phyloP scores from a whole-genome alignment of 53 echinoderm and acorn worm genomes.

The Zoroaster sp. region DNA sequence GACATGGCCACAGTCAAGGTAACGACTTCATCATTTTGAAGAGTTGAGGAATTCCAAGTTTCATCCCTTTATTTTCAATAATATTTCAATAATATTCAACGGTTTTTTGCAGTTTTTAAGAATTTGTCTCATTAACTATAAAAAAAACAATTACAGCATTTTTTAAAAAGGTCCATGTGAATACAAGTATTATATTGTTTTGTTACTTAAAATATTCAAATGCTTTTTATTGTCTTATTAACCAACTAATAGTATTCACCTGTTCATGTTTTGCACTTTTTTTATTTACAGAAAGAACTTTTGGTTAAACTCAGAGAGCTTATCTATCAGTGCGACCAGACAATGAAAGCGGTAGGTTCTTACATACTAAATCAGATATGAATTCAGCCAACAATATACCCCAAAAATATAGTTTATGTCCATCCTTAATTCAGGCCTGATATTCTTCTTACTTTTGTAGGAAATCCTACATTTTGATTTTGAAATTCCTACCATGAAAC shows the following conservation, averaged over 20 bases:
- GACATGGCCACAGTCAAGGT: slow-evolving; percentile 90
- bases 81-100: background rate
- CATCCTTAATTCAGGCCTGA: no score
- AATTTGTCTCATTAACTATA: background rate
- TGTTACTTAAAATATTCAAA: background rate
- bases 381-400: background rate
- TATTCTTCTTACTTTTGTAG: no score
- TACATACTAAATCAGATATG: background rate
- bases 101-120: background rate
- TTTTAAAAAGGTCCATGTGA: background rate
- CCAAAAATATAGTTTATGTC: no score
- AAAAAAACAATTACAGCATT: background rate
- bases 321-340: slow-evolving; percentile 94
- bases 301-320: slow-evolving; percentile 89
- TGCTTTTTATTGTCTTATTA: background rate
- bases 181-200: background rate
- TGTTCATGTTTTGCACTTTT: no score
- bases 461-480: no score
- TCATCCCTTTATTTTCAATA: no score
- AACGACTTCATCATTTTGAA: no score
- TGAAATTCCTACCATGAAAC: no score
- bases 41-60: no score
- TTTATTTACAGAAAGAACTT: slow-evolving; percentile 76
- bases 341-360: slow-evolving; percentile 96
- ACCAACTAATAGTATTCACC: no score